Evolutionary conservation across 2,888 invertebrate genomes (phyloP), one percentile per base, ranked within the genome.

Genomic region (Steinernema scapterisci): DNA sequence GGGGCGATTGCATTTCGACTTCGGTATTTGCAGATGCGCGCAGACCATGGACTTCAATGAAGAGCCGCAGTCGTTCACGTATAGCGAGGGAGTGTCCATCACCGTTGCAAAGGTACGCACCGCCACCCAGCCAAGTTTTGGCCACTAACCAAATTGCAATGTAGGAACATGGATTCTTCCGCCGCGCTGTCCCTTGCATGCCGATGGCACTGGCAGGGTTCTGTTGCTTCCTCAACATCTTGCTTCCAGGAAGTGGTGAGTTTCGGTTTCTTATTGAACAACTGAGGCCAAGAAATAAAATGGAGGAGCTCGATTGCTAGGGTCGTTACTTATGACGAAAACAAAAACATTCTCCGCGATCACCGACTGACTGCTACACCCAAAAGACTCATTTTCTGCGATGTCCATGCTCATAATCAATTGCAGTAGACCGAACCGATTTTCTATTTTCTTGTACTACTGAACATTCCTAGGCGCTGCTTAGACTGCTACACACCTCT

Each of bases 121-220:
- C n/a, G n/a, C n/a, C n/a, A n/a, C n/a, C n/a, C n/a, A n/a, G n/a
- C 38, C 9, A 38, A 38, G 38, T 38, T 3, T 38, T 38, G n/a
- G n/a, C 38, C 9, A 6, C 38, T 38, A 3, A 6, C 5, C 16
- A 23, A 54, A 23, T 6, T 31, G n/a, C 27, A 21, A 25, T 38
- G 63, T 77, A 81, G 82, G 63, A 77, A 21, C 77, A 82, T 27
- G 89, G 94, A 92, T 85, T 88, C 38, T 84, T 88, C 76, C 87
- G 89, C 77, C 87, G 88, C 72, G 88, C 89, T n/a, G 89, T 90
- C 63, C 90, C 90, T 0, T 85, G 87, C 52, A 89, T 90, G 89
- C 89, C 90, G 0, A 79, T 89, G 19, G 85, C 88, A 1, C 72
- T 89, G 23, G 89, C 90, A 9, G 84, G 84, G 2, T 70, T 87